A percentile compares a stretch with the other conserved stretches of the same genome.
These are phyloP conservation scores for Nemopilema nomurai DNA, from an alignment of 30 jellyfish, hydroid and myxozoan genomes.

Conservation along the genomic window DNA sequence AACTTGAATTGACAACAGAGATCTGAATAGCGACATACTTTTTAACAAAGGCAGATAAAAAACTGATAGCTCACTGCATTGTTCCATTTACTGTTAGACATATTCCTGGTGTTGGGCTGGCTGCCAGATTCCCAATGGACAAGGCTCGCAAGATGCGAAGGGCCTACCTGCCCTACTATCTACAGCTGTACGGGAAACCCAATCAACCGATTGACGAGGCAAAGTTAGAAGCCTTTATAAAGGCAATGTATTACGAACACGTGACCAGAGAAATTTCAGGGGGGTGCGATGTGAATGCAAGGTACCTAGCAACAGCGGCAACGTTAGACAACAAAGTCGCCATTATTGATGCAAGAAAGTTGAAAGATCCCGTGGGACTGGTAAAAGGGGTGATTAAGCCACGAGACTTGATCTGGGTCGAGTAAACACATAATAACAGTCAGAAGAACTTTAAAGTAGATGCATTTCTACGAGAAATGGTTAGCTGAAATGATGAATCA, in stretches of 20 bases:
- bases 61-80: too few species aligned
- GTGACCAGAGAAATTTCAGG: slow-evolving; percentile 37
- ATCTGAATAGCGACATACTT: neutral
- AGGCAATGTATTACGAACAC: slow-evolving; percentile 20
- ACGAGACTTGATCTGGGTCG: slow-evolving; percentile 5
- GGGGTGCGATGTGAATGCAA: slow-evolving; percentile 31
- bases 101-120: slow-evolving; percentile 39
- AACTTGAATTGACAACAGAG: neutral
- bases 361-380: slow-evolving; percentile 22
- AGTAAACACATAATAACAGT: neutral
- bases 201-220: slow-evolving; percentile 18
- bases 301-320: slow-evolving; percentile 56
- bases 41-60: too few species aligned
- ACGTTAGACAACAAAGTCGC: slow-evolving; percentile 33
- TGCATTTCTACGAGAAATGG: too few species aligned
- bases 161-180: slow-evolving; percentile 1
- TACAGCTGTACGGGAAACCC: neutral
- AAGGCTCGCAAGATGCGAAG: neutral
- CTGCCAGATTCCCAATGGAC: slow-evolving; percentile 15
- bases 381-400: slow-evolving; percentile 1
- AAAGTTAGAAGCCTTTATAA: slow-evolving; percentile 9
- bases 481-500: too few species aligned
- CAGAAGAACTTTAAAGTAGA: neutral
- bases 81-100: neutral
- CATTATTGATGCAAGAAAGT: slow-evolving; percentile 30